phyloP scores from a whole-genome alignment of 2,888 invertebrate genomes.

The Tachina lurida region DNA sequence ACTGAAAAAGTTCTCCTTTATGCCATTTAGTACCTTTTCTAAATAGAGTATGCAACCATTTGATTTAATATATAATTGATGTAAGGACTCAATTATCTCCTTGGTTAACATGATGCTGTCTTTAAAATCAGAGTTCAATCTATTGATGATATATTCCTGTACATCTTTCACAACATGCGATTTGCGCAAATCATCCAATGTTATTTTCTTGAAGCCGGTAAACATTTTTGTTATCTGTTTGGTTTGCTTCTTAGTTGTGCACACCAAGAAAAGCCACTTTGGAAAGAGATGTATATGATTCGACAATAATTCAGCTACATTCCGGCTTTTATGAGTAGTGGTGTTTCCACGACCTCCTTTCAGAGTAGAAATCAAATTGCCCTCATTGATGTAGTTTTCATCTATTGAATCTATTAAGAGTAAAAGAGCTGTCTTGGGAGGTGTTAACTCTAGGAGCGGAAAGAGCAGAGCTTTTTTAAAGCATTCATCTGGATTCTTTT shows the following conservation, averaged over 20 bases:
- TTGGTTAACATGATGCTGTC: slow-evolving; percentile 93
- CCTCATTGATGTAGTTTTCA: slow-evolving; percentile 87
- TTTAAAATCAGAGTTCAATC: slow-evolving; percentile 94
- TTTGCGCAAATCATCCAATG: slow-evolving; percentile 94
- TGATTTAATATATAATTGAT: slow-evolving; percentile 97
- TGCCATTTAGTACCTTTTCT: slow-evolving; percentile 95
- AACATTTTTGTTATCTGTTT: slow-evolving; percentile 92
- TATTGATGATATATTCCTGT: slow-evolving; percentile 95
- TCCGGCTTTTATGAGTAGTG: slow-evolving; percentile 84
- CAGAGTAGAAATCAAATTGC: slow-evolving; percentile 84
- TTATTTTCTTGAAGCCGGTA: slow-evolving; percentile 94
- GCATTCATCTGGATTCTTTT: slow-evolving; percentile 95
- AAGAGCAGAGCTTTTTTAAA: slow-evolving; percentile 94
- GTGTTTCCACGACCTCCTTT: slow-evolving; percentile 80
- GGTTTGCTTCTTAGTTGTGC: slow-evolving; percentile 93
- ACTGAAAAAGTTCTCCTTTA: slow-evolving; percentile 96
- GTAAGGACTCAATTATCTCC: slow-evolving; percentile 96
- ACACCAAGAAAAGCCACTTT: slow-evolving; percentile 95
- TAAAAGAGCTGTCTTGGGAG: slow-evolving; percentile 92
- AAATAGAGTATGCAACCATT: slow-evolving; percentile 95
- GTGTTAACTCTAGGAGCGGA: slow-evolving; percentile 92
- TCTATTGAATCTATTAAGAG: slow-evolving; percentile 96
- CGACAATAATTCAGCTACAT: slow-evolving; percentile 92
- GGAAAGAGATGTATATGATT: slow-evolving; percentile 96
- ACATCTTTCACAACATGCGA: slow-evolving; percentile 96